Percentiles rank a stretch among this genome's conserved stretches.
phyloP scores from a whole-genome alignment of 2,888 invertebrate genomes.

The Portevinia maculata region DNA sequence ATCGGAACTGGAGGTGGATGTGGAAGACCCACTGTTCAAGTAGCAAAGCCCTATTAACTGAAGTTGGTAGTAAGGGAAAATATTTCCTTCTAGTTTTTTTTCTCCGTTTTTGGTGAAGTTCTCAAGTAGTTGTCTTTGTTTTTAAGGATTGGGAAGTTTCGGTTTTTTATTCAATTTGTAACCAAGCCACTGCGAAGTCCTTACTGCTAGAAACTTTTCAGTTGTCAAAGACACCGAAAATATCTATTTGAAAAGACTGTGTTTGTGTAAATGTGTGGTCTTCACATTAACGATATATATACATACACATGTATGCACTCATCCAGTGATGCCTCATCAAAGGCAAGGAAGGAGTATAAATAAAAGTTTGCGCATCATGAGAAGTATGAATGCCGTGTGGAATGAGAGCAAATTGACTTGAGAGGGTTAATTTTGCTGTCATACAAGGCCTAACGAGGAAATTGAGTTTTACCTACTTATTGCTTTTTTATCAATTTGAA shows the following conservation, averaged over 20 bases:
- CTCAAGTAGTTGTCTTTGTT: constrained; percentile 66
- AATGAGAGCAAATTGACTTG: neutral
- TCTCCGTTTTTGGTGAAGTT: constrained; percentile 36
- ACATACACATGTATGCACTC: constrained; percentile 30
- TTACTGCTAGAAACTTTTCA: constrained; percentile 27
- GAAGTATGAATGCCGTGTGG: neutral
- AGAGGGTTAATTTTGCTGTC: constrained; percentile 7
- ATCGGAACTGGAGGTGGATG: neutral
- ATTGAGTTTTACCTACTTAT: neutral
- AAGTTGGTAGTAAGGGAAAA: neutral
- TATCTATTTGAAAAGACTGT: neutral
- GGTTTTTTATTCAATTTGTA: constrained; percentile 59
- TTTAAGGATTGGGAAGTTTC: constrained; percentile 39
- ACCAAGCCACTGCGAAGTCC: constrained; percentile 48
- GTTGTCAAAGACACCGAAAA: constrained; percentile 61
- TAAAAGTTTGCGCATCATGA: neutral
- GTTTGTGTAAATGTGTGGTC: neutral
- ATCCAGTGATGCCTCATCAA: constrained; percentile 39
- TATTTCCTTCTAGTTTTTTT: constrained; percentile 1
- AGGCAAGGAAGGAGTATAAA: constrained; percentile 12
- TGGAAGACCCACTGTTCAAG: neutral
- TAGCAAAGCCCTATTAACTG: neutral
- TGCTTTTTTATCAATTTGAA: too few relatives aligned
- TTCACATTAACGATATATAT: neutral
- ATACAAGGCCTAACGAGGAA: constrained; percentile 11